A percentile compares a stretch with the other conserved stretches of the same genome.
phyloP scores from a whole-genome alignment of 2,797 vertebrate species.

The Acanthis flammea region DNA sequence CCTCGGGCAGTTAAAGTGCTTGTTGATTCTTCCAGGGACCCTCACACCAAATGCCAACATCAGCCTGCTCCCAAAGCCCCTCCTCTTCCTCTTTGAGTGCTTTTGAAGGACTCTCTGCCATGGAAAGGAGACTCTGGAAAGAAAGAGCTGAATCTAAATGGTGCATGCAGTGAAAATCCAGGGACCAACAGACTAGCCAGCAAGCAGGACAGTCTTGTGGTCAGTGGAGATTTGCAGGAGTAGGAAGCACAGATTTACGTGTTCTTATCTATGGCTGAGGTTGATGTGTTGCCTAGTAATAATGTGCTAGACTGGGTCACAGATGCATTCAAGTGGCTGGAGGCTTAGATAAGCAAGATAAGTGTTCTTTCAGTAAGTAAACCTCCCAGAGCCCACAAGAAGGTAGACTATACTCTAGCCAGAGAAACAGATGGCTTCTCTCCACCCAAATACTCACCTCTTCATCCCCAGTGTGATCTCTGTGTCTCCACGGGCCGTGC shows the following conservation, averaged over 20 bases:
- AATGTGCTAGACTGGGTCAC: not conserved
- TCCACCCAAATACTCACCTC: not conserved
- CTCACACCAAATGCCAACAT: not conserved
- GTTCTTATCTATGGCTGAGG: not conserved
- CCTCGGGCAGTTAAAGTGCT: not conserved
- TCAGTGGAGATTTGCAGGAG: not conserved
- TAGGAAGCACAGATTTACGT: not conserved
- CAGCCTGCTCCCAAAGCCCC: not conserved
- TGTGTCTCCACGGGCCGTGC: not conserved
- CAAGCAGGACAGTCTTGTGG: not conserved
- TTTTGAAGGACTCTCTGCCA: not conserved
- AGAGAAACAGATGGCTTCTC: slow-evolving; percentile 10
- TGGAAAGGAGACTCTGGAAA: not conserved
- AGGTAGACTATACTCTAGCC: not conserved
- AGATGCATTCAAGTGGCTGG: not conserved
- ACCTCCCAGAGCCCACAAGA: not conserved
- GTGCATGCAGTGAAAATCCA: not conserved
- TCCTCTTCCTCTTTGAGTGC: not conserved
- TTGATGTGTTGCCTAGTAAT: not conserved
- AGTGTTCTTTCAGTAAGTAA: not conserved
- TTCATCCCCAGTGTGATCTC: not conserved
- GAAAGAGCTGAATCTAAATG: not conserved
- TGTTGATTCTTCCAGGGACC: not conserved
- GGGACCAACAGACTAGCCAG: not conserved
- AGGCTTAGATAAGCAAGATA: not conserved